Percentiles rank a stretch among this genome's conserved stretches.
These are phyloP conservation scores for Sturmia bella DNA, from an alignment of 2,888 invertebrate genomes.

Conservation along the genomic window DNA sequence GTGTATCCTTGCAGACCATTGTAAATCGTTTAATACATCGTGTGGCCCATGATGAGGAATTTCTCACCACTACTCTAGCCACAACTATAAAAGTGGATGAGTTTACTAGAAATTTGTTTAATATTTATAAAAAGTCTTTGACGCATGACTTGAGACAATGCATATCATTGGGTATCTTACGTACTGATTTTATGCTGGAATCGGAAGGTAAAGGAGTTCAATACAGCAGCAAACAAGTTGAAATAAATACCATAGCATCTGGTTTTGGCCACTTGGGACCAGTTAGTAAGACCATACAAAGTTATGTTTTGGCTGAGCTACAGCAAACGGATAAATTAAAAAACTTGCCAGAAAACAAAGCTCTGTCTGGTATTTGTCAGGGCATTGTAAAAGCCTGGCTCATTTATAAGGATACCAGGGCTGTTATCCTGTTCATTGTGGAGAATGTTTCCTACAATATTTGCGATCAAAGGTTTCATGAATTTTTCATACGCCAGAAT, in stretches of 20 bases:
- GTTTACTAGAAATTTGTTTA: conserved; percentile 91
- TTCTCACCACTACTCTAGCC: conserved; percentile 87
- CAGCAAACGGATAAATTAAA: conserved; percentile 86
- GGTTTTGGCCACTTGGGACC: conserved; percentile 97
- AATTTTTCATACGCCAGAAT: conserved; percentile 90
- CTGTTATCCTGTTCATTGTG: conserved; percentile 93
- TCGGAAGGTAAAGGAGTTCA: conserved; percentile 84
- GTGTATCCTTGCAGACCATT: conserved; percentile 87
- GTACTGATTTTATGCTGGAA: conserved; percentile 96
- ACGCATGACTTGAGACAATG: conserved; percentile 91
- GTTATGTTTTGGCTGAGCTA: conserved; percentile 89
- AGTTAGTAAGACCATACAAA: conserved; percentile 90
- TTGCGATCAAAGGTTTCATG: conserved; percentile 94
- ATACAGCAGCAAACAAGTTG: conserved; percentile 94
- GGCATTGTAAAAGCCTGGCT: conserved; percentile 95
- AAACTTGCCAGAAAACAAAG: conserved; percentile 91
- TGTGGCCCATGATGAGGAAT: conserved; percentile 91
- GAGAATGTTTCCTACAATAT: conserved; percentile 95
- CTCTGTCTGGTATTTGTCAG: conserved; percentile 89
- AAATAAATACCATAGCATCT: conserved; percentile 98
- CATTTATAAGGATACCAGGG: conserved; percentile 86
- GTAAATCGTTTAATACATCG: conserved; percentile 92
- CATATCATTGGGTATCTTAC: conserved; percentile 91
- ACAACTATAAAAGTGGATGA: conserved; percentile 93
- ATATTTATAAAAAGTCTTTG: conserved; percentile 90